Evolutionary conservation across 1,140 invertebrate genomes (phyloP), one percentile per base, ranked within the genome.

Genomic region (Metopolophium dirhodum): DNA sequence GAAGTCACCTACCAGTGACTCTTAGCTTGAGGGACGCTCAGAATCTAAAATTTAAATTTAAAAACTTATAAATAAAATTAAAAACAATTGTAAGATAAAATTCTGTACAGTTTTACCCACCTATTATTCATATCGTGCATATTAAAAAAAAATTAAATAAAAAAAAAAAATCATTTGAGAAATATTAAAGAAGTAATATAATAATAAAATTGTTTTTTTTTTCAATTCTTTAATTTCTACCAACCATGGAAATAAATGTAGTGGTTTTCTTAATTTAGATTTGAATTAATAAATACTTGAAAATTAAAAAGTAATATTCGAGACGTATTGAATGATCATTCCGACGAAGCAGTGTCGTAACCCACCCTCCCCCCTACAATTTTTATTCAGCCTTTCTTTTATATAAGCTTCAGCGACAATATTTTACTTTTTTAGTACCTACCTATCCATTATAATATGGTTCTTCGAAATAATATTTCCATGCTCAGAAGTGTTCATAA

Each of bases 401-500:
- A 77, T 77, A n/a, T n/a, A 77, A 18, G 14, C 61, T n/a, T 35
- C 14, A n/a, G n/a, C 14, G 61, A n/a, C 6, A n/a, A 77, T n/a
- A 77, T 35, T 30, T 77, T 77, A 77, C n/a, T 77, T 77, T 68
- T 77, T 18, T 77, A 18, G 4, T 77, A n/a, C 20, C 51, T 22
- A 47, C 45, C 0, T 57, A 57, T 57, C 26, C 23, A 57, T 57
- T 57, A n/a, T n/a, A 77, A 77, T 77, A 77, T n/a, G 61, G 14
- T 77, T n/a, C 61, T 77, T 77, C 14, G 61, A 77, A 77, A 77
- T n/a, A 77, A 77, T 77, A 35, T 77, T 18, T 77, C 61, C n/a
- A n/a, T 77, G n/a, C n/a, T n/a, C n/a, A n/a, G 61, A 77, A 77
- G 61, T 77, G 61, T 77, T 77, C 61, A 77, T 77, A 77, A 77